A percentile compares a stretch with the other conserved stretches of the same genome.
These are phyloP conservation scores for Cacoxenus indagator DNA, from an alignment of 2,888 invertebrate genomes.

Conservation along the genomic window DNA sequence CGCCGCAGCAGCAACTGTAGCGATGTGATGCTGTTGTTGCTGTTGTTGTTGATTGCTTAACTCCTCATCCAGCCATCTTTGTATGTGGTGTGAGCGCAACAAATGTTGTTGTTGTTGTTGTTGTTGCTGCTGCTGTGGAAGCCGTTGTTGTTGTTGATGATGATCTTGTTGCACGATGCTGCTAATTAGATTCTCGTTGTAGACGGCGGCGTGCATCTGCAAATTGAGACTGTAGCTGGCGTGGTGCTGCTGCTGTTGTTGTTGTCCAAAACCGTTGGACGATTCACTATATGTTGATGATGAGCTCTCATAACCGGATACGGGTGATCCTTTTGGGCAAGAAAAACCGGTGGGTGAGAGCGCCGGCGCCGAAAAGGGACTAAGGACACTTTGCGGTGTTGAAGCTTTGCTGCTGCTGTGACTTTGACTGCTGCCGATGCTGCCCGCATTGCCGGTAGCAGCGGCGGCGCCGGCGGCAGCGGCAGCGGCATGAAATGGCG, in stretches of 20 bases:
- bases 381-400: conserved; percentile 50
- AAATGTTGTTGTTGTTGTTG: conserved; percentile 23
- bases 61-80: conserved; percentile 75
- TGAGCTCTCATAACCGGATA: conserved; percentile 71
- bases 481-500: conserved; percentile 54
- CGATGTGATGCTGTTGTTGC: conserved; percentile 35
- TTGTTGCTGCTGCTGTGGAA: conserved; percentile 38
- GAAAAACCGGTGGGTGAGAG: conserved; percentile 67
- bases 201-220: conserved; percentile 74
- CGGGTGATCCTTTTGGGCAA: conserved; percentile 70
- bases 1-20: conserved; percentile 18
- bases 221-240: conserved; percentile 72
- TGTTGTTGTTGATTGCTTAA: conserved; percentile 36
- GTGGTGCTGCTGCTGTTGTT: conserved; percentile 38
- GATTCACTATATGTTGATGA: conserved; percentile 70
- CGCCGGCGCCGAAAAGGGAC: conserved; percentile 56
- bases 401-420: conserved; percentile 39
- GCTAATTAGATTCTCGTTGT: conserved; percentile 72
- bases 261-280: conserved; percentile 45
- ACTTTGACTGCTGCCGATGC: too few relatives aligned
- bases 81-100: conserved; percentile 66
- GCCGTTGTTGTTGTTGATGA: conserved; percentile 59
- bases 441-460: conserved; percentile 26
- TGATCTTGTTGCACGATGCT: conserved; percentile 43
- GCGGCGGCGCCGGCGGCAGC: too few relatives aligned